phyloP scores from a whole-genome alignment of 2,888 invertebrate species.

The Orthosia gothica region DNA sequence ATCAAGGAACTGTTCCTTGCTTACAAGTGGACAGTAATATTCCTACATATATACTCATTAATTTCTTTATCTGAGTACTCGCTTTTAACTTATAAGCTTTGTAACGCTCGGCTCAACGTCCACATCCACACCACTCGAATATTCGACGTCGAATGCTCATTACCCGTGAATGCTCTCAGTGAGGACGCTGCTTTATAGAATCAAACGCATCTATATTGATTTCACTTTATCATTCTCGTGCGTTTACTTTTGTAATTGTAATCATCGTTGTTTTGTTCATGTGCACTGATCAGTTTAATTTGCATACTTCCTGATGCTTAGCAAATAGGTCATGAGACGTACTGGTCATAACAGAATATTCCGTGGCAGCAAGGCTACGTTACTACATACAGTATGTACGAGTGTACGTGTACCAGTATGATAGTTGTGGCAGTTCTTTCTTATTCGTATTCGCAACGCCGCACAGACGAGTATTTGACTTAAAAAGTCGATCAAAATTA shows the following conservation, averaged over 20 bases:
- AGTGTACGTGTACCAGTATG: slow-evolving; percentile 55
- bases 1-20: too few relatives aligned
- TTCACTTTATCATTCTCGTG: slow-evolving; percentile 58
- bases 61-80: too few relatives aligned
- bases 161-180: too few relatives aligned
- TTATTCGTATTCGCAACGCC: slow-evolving; percentile 76
- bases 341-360: slow-evolving; percentile 67
- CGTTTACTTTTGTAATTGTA: slow-evolving; percentile 38
- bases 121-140: too few relatives aligned
- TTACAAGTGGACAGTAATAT: too few relatives aligned
- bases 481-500: too few relatives aligned
- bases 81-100: too few relatives aligned
- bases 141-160: too few relatives aligned
- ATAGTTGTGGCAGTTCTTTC: slow-evolving; percentile 73
- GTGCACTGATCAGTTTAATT: slow-evolving; percentile 45
- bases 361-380: slow-evolving; percentile 72
- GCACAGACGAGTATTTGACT: too few relatives aligned
- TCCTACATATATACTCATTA: too few relatives aligned
- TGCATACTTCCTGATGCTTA: slow-evolving; percentile 41
- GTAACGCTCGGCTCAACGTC: too few relatives aligned
- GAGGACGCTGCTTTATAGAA: too few relatives aligned
- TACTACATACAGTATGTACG: slow-evolving; percentile 34
- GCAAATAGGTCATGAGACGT: slow-evolving; percentile 50
- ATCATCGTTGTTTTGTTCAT: slow-evolving; percentile 43
- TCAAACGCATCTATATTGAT: slow-evolving; percentile 69